phyloP scores from a whole-genome alignment of 2,888 invertebrate species.

The Cerceris ruficornis region DNA sequence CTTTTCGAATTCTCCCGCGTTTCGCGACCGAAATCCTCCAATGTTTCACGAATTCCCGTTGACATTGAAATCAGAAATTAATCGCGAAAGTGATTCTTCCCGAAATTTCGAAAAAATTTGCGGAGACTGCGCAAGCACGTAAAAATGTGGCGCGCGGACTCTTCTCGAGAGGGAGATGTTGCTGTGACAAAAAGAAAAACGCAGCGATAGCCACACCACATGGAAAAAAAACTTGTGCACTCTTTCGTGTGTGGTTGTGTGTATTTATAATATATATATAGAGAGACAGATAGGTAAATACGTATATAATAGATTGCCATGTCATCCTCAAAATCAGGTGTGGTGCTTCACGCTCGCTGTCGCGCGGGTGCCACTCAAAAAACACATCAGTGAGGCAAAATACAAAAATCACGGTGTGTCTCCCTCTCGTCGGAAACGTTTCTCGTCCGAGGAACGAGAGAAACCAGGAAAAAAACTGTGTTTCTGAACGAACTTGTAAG shows the following conservation, averaged over 20 bases:
- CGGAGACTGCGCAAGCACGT: constrained; percentile 15
- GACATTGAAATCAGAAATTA: too few relatives aligned
- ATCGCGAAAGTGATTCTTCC: too few relatives aligned
- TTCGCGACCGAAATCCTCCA: too few relatives aligned
- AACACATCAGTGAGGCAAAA: constrained; percentile 78
- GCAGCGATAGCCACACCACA: constrained; percentile 80
- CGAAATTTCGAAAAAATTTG: background rate
- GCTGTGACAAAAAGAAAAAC: constrained; percentile 75
- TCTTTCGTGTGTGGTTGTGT: constrained; percentile 56
- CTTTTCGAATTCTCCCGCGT: too few relatives aligned
- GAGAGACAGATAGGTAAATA: constrained; percentile 37
- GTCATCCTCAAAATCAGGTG: constrained; percentile 70
- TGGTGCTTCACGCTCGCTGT: constrained; percentile 72
- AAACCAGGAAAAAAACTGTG: constrained; percentile 45
- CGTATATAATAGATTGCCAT: constrained; percentile 52
- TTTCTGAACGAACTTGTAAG: constrained; percentile 64
- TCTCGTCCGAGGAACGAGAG: constrained; percentile 48
- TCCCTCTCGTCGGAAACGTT: constrained; percentile 55
- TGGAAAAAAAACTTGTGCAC: constrained; percentile 77
- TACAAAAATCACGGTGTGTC: constrained; percentile 74
- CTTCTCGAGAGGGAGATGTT: constrained; percentile 65
- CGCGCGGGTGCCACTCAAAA: constrained; percentile 80
- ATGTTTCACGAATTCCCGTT: too few relatives aligned
- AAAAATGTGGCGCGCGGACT: constrained; percentile 55
- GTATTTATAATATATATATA: constrained; percentile 65